Evolutionary conservation across 1,140 invertebrate genomes (phyloP), one percentile per base, ranked within the genome.

Genomic region (Brachionus calyciflorus): DNA sequence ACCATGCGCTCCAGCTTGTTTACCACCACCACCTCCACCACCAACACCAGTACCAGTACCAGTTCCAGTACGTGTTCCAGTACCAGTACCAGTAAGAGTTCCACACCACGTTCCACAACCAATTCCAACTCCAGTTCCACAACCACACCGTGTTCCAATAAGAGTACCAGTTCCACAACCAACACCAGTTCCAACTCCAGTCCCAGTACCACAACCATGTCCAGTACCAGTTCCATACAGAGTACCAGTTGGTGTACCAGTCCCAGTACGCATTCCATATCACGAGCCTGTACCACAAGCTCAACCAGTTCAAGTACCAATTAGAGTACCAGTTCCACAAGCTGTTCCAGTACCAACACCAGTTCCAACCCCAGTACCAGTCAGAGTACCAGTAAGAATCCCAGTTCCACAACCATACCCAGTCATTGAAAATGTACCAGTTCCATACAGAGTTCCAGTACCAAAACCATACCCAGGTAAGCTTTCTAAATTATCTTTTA

Each of bases 251-350:
- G 21, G 57, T 37, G 57, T 63, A 7, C 57, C 57, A 30, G 57
- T 63, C 3, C 14, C 57, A 63, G 28, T 37, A 37, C 57, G 21
- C 33, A 14, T 37, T 3, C 17, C 28, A 19, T 4, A 37, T 63
- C 57, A 63, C n/a, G 57, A 63, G 17, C 57, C 57, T 37, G 57
- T 63, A 19, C 57, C 57, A 21, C 28, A 37, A 63, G 28, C 57
- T 63, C 57, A 63, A 63, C 30, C 57, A 10, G 57, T 63, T 17
- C 28, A 63, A 63, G 28, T 63, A 17, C 57, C 57, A 37, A 40
- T 63, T 14, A 28, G 53, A 55, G 53, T 55, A 28, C 53, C 53
- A 30, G 53, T 55, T 12, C 53, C 53, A 28, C 53, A 55, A 28
- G 24, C 53, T 28, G 24, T n/a, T n/a, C n/a, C n/a, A n/a, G n/a